A percentile compares a stretch with the other conserved stretches of the same genome.
phyloP scores from a whole-genome alignment of 2,888 invertebrate genomes.

The Thalpophila matura region DNA sequence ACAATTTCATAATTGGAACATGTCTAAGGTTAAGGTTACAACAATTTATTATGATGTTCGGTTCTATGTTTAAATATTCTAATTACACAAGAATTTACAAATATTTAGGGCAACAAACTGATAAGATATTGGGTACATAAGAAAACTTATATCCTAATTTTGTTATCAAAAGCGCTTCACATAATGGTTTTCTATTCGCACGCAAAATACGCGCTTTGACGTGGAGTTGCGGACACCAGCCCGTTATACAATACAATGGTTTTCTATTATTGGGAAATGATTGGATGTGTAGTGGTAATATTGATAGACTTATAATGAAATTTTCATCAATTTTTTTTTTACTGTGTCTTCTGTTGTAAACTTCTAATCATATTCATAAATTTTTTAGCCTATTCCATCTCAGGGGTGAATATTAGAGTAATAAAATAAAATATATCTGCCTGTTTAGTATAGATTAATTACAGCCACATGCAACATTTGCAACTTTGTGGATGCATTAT shows the following conservation, averaged over 20 bases:
- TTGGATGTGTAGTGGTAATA: background rate
- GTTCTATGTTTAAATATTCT: constrained; percentile 36
- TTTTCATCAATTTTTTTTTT: constrained; percentile 1
- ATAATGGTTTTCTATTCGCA: too few species aligned
- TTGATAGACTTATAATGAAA: constrained; percentile 1
- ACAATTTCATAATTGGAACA: constrained; percentile 35
- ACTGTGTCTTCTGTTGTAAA: constrained; percentile 1
- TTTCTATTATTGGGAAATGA: constrained; percentile 22
- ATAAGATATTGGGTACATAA: constrained; percentile 30
- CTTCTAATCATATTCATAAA: too few species aligned
- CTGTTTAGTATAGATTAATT: too few species aligned
- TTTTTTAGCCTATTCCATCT: too few species aligned
- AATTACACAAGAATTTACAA: constrained; percentile 45
- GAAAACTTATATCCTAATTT: background rate
- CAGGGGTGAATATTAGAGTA: too few species aligned
- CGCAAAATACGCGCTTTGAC: too few species aligned
- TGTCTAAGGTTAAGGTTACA: constrained; percentile 50
- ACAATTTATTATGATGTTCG: constrained; percentile 13
- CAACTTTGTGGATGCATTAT: too few species aligned
- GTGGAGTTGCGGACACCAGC: too few species aligned
- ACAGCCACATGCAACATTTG: too few species aligned
- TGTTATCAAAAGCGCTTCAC: constrained; percentile 5
- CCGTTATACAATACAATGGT: too few species aligned
- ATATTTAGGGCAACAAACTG: constrained; percentile 45
- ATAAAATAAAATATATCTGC: too few species aligned